phyloP scores from a whole-genome alignment of 2,113 vertebrate genomes.

The Charina bottae region DNA sequence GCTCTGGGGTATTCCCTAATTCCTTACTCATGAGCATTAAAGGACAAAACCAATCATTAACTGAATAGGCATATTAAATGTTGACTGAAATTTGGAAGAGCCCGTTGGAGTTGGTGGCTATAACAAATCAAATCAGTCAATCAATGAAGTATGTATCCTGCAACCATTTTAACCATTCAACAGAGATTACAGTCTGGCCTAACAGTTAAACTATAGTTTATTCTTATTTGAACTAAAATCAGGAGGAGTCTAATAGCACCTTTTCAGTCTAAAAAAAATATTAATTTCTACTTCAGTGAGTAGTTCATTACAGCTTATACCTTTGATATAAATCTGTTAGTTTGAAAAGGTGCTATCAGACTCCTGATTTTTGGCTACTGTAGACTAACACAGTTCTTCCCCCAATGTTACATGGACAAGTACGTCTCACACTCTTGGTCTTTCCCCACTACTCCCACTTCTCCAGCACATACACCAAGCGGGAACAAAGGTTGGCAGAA shows the following conservation, averaged over 20 bases:
- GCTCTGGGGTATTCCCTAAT: background rate
- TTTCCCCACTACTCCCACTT: background rate
- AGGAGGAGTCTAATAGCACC: background rate
- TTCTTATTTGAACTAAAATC: background rate
- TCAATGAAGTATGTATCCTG: background rate
- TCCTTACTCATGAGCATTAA: background rate
- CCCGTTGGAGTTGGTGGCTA: background rate
- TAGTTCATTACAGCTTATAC: background rate
- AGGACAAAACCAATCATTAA: background rate
- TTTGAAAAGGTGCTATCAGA: background rate
- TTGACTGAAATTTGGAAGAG: background rate
- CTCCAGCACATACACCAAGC: background rate
- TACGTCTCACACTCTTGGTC: background rate
- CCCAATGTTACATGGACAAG: no score
- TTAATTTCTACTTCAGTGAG: no score
- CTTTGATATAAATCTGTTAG: background rate
- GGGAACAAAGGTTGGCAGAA: background rate
- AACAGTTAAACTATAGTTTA: background rate
- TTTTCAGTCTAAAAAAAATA: background rate
- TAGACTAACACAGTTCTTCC: background rate
- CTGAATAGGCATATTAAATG: background rate
- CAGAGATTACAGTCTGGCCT: background rate
- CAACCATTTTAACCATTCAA: background rate
- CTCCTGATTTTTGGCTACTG: background rate
- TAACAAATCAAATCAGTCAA: background rate